These are phyloP conservation scores for Diacarnus erythraeanus DNA, from an alignment of 37 sponge, comb jelly and placozoan genomes.

Conservation along the genomic window DNA sequence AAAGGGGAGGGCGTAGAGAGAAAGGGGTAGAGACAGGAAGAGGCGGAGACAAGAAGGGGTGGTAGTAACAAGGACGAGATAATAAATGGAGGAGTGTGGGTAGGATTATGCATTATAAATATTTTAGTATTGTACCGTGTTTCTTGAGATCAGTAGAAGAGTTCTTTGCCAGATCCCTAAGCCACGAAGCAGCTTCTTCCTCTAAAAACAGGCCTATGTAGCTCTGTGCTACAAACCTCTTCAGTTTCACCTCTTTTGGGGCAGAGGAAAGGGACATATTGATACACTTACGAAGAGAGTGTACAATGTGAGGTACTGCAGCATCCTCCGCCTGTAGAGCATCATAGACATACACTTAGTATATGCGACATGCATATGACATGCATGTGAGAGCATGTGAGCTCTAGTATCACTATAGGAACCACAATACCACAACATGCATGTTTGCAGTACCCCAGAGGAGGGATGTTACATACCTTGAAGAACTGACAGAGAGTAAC, in stretches of 20 bases:
- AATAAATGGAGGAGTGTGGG: not conserved
- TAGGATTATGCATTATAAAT: too few relatives aligned
- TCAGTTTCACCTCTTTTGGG: slow-evolving; percentile 60
- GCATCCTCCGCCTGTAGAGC: slow-evolving; percentile 44
- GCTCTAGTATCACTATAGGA: too few relatives aligned
- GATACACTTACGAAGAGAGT: slow-evolving; percentile 49
- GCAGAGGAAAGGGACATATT: slow-evolving; percentile 27
- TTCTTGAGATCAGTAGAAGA: slow-evolving; percentile 56
- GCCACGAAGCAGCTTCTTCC: slow-evolving; percentile 77
- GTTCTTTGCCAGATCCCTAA: slow-evolving; percentile 56
- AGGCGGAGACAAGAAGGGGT: too few relatives aligned
- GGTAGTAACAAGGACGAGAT: too few relatives aligned
- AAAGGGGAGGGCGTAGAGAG: not conserved
- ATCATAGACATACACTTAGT: too few relatives aligned
- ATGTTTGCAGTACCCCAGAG: not conserved
- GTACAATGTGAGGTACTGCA: slow-evolving; percentile 29
- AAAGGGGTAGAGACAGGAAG: too few relatives aligned
- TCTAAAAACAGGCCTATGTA: slow-evolving; percentile 91
- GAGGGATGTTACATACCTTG: slow-evolving; percentile 38
- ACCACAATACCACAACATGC: not conserved
- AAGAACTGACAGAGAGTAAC: slow-evolving; percentile 92
- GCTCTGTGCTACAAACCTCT: slow-evolving; percentile 65
- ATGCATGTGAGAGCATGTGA: slow-evolving; percentile 11
- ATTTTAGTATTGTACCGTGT: slow-evolving; percentile 8
- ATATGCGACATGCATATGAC: not conserved